Evolutionary conservation across 2,888 invertebrate species (phyloP).

Genomic region (Patella pellucida): DNA sequence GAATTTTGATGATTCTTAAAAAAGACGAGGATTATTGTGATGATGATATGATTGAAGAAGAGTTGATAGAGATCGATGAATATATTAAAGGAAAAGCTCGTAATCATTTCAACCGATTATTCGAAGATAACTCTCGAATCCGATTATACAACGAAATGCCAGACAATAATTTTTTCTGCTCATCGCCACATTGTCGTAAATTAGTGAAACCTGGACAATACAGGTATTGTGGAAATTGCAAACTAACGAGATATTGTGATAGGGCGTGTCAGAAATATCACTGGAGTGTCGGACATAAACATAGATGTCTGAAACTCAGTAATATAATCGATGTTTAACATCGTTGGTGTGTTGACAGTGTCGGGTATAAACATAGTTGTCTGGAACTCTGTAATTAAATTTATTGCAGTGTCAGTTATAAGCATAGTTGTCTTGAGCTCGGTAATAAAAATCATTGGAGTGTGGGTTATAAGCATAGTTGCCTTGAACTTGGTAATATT

Average conservation of each 20-base stretch:
- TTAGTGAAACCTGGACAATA: conserved; percentile 31
- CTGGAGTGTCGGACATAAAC: conserved; percentile 45
- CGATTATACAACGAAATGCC: too few species aligned
- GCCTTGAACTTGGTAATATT: conserved; percentile 28
- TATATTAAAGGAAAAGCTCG: too few species aligned
- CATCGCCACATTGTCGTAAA: conserved; percentile 42
- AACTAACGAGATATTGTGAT: conserved; percentile 44
- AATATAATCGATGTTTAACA: conserved; percentile 4
- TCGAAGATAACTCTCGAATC: too few species aligned
- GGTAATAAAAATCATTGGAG: conserved; percentile 40
- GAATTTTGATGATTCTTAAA: conserved; percentile 30
- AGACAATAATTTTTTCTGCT: conserved; percentile 29
- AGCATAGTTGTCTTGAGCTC: too few species aligned
- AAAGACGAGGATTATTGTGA: conserved; percentile 26
- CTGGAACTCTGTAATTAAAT: background rate
- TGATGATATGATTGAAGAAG: background rate
- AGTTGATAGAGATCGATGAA: too few species aligned
- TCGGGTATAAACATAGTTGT: too few species aligned
- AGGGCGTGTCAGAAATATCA: conserved; percentile 48
- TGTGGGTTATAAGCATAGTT: conserved; percentile 39
- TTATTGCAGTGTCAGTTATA: conserved; percentile 4
- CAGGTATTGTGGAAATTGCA: conserved; percentile 46
- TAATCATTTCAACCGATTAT: too few species aligned
- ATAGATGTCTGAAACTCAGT: conserved; percentile 34
- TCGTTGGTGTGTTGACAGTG: background rate